Conservation (phyloP, 2,113 vertebrate species). For the Xenotilapia leptura region DNA sequence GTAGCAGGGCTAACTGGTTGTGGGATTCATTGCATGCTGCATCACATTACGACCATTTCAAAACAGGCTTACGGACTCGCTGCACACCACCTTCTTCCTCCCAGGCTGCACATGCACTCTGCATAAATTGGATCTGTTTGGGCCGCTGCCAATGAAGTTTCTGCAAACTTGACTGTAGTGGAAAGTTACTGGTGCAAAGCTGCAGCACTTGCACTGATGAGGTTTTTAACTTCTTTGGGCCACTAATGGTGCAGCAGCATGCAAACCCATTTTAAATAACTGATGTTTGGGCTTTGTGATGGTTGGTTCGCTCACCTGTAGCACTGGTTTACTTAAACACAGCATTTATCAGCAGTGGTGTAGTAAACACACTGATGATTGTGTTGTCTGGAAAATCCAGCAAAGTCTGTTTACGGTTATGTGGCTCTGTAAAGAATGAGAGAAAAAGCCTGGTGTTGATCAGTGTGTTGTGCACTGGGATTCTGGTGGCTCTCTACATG, state of each 20-base stretch:
- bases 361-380: neutral
- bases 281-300: neutral
- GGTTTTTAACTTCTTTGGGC: neutral
- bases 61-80: neutral
- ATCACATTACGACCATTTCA: constrained; percentile 16
- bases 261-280: neutral
- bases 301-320: neutral
- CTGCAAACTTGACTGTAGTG: neutral
- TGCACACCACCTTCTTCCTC: constrained; percentile 10
- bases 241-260: neutral
- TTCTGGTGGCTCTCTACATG: neutral
- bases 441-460: neutral
- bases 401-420: neutral
- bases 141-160: neutral
- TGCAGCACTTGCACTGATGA: neutral
- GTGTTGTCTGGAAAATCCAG: neutral
- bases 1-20: neutral
- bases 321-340: neutral
- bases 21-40: constrained; percentile 16
- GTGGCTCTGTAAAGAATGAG: neutral
- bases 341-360: neutral
- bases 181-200: neutral
- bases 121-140: neutral
- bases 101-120: neutral
- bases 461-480: neutral